Percentiles rank a stretch among this genome's conserved stretches.
Evolutionary conservation across 2,888 invertebrate genomes (phyloP).

Genomic region (Campaea margaritaria): DNA sequence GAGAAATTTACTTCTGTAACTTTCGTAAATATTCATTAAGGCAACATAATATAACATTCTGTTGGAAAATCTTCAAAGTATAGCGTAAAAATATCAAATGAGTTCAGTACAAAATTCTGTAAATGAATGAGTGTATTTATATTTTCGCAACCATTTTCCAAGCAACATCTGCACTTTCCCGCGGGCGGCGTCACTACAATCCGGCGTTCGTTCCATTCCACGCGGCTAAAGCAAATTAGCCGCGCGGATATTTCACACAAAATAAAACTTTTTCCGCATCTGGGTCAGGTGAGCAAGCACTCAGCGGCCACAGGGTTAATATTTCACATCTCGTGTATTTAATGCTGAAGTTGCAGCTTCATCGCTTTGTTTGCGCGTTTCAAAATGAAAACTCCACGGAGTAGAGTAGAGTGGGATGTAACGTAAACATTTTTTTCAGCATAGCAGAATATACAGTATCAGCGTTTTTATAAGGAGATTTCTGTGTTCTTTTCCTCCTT

Average conservation of each 20-base stretch:
- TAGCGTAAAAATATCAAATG: no score
- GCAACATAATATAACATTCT: no score
- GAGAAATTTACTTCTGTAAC: no score
- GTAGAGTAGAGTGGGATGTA: constrained; percentile 25
- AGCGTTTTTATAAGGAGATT: neutral
- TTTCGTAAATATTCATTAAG: no score
- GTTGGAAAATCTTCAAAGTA: no score
- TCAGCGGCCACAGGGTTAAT: constrained; percentile 54
- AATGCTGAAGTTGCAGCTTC: constrained; percentile 44
- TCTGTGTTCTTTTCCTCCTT: neutral
- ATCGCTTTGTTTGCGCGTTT: constrained; percentile 42
- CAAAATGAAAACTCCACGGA: constrained; percentile 32
- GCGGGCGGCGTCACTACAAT: constrained; percentile 21
- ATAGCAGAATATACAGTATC: neutral
- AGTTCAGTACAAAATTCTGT: no score
- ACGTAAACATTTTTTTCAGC: constrained; percentile 19
- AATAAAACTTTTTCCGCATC: constrained; percentile 37
- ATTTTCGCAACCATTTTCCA: neutral
- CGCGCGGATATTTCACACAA: constrained; percentile 43
- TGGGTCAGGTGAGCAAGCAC: constrained; percentile 53
- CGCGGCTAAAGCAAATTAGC: constrained; percentile 40
- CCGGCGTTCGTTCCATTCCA: constrained; percentile 35
- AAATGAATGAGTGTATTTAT: neutral
- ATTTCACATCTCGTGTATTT: constrained; percentile 52
- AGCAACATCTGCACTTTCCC: constrained; percentile 3